A percentile compares a stretch with the other conserved stretches of the same genome.
phyloP scores from a whole-genome alignment of 2,888 invertebrate genomes.

The Autographa gamma region DNA sequence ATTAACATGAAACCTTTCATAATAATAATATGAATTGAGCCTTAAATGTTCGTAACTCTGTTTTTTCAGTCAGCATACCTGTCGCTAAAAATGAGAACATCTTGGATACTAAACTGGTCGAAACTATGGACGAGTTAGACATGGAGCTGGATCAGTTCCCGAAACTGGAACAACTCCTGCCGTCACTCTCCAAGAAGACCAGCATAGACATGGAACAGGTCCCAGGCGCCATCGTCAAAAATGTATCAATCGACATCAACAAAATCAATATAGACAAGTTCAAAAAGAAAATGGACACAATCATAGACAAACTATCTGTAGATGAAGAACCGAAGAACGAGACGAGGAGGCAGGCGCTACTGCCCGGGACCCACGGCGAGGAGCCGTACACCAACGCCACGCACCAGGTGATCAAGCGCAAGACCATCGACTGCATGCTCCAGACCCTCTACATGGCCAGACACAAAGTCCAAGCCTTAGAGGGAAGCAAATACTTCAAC shows the following conservation, averaged over 20 bases:
- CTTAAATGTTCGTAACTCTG: background rate
- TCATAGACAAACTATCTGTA: constrained; percentile 14
- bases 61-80: background rate
- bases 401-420: background rate
- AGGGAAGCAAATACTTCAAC: constrained; percentile 5
- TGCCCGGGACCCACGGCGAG: accelerated
- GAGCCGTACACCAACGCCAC: accelerated
- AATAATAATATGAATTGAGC: no score
- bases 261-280: constrained; percentile 36
- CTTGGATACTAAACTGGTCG: background rate
- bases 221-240: constrained; percentile 13
- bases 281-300: constrained; percentile 25
- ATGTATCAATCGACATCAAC: constrained; percentile 36
- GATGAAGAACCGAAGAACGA: constrained; percentile 12
- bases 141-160: constrained; percentile 13
- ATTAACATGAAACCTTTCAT: no score
- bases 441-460: constrained; percentile 39
- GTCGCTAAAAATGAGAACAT: background rate
- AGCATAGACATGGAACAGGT: background rate
- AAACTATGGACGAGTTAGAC: background rate
- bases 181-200: constrained; percentile 28
- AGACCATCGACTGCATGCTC: constrained; percentile 25
- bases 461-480: constrained; percentile 28
- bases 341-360: constrained; percentile 24
- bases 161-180: constrained; percentile 31